Evolutionary conservation across 2,113 vertebrate species (phyloP), one percentile per base, ranked within the genome.

Genomic region (Rissa tridactyla): DNA sequence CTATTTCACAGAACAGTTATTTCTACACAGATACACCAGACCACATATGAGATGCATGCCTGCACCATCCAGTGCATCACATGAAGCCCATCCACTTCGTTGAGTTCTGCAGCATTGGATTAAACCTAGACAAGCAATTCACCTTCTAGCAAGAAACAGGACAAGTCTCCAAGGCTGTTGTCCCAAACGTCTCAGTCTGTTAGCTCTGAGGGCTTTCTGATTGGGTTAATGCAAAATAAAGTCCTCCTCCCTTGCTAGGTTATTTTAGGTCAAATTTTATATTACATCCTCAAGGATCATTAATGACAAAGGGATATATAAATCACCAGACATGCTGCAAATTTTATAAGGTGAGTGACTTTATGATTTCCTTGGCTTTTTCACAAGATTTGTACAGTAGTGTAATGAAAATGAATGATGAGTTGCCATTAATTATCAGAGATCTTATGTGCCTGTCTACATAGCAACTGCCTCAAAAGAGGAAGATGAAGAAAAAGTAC

Each of bases 21-120:
- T 44, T 69, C 1, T 2, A 11, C 13, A 15, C 7, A 86, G 21
- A 21, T 32, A 57, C 7, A 52, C 5, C 38, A 72, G 12, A 47
- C 3, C 22, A 34, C 32, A 19, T 3, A 51, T 1, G 2, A 72
- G 77, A 62, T 0, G 0, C 10, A 10, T 0, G 3, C 4, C 61
- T 71, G 20, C 10, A 57, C 15, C n/a, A 79, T 25, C 19, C 32
- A 47, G 34, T 19, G 11, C 20, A 30, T 26, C 13, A 36, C 8
- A 15, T 5, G 7, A 79, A 3, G 3, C 10, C 32, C 6, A 2
- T 34, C 5, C 6, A 18, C 17, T 76, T 42, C 2, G 0, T 8
- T 88, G n/a, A 10, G 5, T 47, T 72, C 27, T n/a, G n/a, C 17
- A 88, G 27, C 5, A 36, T 42, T 46, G 55, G 44, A 11, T 55